These are phyloP conservation scores for Psylliodes chrysocephalus DNA, from an alignment of 2,888 invertebrate species.

Conservation along the genomic window DNA sequence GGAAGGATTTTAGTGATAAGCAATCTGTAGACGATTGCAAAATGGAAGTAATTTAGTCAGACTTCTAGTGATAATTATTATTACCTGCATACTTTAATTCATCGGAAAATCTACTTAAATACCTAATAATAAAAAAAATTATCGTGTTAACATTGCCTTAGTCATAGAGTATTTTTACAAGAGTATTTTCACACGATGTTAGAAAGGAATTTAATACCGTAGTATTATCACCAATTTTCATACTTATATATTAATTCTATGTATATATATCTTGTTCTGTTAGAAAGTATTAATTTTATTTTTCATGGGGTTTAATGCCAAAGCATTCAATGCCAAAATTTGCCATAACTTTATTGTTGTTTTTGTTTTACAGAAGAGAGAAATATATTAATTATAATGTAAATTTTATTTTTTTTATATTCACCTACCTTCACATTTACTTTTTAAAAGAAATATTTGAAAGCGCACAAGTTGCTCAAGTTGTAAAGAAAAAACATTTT, in stretches of 20 bases:
- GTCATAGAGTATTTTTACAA: conserved; percentile 63
- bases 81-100: conserved; percentile 42
- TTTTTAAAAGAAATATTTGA: too few species aligned
- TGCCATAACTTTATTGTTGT: conserved; percentile 64
- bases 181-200: conserved; percentile 62
- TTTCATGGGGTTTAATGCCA: conserved; percentile 63
- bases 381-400: conserved; percentile 52
- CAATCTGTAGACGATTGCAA: conserved; percentile 42
- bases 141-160: conserved; percentile 58
- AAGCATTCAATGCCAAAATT: conserved; percentile 66
- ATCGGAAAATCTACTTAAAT: conserved; percentile 50
- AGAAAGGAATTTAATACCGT: conserved; percentile 48
- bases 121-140: conserved; percentile 48
- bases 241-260: conserved; percentile 49
- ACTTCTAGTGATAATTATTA: conserved; percentile 59
- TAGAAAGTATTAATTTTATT: conserved; percentile 53
- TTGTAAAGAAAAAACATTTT: too few species aligned
- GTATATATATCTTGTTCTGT: conserved; percentile 49
- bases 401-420: conserved; percentile 12
- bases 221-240: conserved; percentile 52
- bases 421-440: not conserved
- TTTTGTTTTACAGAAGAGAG: conserved; percentile 58
- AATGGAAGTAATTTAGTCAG: conserved; percentile 58
- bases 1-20: conserved; percentile 51
- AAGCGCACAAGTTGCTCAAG: too few species aligned